Evolutionary conservation across 2,797 vertebrate genomes (phyloP), one percentile per base, ranked within the genome.

Genomic region (Peromyscus eremicus): DNA sequence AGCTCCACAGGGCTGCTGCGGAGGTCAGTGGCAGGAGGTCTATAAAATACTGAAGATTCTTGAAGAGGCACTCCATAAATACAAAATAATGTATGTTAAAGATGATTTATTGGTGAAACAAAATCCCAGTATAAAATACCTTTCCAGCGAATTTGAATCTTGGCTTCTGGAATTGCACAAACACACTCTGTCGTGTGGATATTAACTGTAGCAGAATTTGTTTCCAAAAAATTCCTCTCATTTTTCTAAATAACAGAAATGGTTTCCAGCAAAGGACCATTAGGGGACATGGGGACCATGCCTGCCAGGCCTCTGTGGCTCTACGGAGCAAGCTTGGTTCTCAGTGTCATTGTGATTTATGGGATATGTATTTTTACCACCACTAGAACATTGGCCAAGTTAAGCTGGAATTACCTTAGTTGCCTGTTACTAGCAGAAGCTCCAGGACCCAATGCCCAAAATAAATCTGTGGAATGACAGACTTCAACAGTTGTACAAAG

Each of bases 381-480:
- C 88, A 81, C 92, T 89, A 91, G 84, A 91, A 92, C 88, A 94
- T 46, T 92, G 96, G 85, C 73, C 93, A 89, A 95, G 94, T 91
- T 88, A 96, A 94, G 92, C 88, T 96, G 92, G 95, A 97, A 92
- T 98, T 96, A 97, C 96, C 90, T 92, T 83, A 95, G 91, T 77
- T 96, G 96, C 84, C 94, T 97, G 90, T 91, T 76, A n/a, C 94
- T 94, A 96, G 90, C 81, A 70, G 71, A 77, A 96, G 88, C 27
- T 95, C 79, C 88, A 92, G 81, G 64, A 96, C 85, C 75, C 49
- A 37, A 37, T 86, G 95, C 95, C 95, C 96, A 93, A 96, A 95
- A 91, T 97, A 97, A 97, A 93, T 79, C 86, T 87, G 40, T 76
- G 77, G 93, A 96, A 93, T 89, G 96, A 95, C 19, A 96, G 93